Evolutionary conservation across 2,888 invertebrate species (phyloP).

Genomic region (Hyppa rectilinea): DNA sequence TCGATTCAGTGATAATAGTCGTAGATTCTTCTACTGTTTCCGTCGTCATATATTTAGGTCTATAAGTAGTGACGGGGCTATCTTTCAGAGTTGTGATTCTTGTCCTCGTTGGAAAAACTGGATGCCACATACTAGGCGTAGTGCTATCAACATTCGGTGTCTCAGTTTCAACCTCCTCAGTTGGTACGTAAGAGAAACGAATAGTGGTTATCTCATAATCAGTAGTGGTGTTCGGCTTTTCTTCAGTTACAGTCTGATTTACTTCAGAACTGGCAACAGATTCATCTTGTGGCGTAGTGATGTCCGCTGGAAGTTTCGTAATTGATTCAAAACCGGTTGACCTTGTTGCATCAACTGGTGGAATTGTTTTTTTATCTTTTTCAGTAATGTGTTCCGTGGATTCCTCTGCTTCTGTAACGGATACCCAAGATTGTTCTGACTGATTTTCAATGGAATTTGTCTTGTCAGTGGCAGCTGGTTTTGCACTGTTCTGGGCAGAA

Average conservation of each 20-base stretch:
- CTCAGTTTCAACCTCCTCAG: slow-evolving; percentile 71
- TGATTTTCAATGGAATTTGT: slow-evolving; percentile 68
- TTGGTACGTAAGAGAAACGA: slow-evolving; percentile 84
- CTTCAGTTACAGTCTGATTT: slow-evolving; percentile 72
- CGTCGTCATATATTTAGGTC: slow-evolving; percentile 82
- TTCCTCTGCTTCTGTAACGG: slow-evolving; percentile 72
- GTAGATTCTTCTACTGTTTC: slow-evolving; percentile 77
- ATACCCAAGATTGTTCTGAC: slow-evolving; percentile 76
- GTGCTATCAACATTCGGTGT: slow-evolving; percentile 59
- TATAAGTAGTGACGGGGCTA: slow-evolving; percentile 83
- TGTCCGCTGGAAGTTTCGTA: slow-evolving; percentile 84
- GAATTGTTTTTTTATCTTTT: slow-evolving; percentile 75
- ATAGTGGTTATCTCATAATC: slow-evolving; percentile 88
- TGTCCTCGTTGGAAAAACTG: slow-evolving; percentile 79
- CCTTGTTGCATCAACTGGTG: slow-evolving; percentile 78
- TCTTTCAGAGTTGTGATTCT: slow-evolving; percentile 76
- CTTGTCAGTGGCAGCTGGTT: slow-evolving; percentile 72
- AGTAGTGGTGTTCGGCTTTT: slow-evolving; percentile 72
- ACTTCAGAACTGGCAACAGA: slow-evolving; percentile 74
- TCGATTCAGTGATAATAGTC: slow-evolving; percentile 76
- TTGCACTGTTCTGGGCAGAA: slow-evolving; percentile 77
- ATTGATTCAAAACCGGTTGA: slow-evolving; percentile 88
- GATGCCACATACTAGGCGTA: slow-evolving; percentile 78
- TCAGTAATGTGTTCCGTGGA: slow-evolving; percentile 69
- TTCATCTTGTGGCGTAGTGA: slow-evolving; percentile 87